These are phyloP conservation scores for Euphydryas editha DNA, from an alignment of 2,888 invertebrate genomes.

Conservation along the genomic window DNA sequence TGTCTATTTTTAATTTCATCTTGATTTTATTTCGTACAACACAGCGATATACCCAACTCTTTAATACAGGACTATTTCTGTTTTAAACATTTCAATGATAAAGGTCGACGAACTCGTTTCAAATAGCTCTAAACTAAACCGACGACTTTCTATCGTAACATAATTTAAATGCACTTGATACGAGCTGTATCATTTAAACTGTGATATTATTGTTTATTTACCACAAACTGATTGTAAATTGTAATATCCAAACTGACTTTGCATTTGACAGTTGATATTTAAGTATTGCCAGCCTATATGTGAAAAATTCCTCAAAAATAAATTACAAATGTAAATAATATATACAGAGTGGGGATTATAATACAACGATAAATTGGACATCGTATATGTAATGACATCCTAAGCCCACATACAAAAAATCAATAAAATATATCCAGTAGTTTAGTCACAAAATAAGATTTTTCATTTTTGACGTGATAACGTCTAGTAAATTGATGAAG, in stretches of 20 bases:
- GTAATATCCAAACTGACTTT: neutral
- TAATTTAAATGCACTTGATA: slow-evolving; percentile 24
- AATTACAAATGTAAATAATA: no score
- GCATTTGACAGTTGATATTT: no score
- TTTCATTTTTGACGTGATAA: no score
- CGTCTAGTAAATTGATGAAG: no score
- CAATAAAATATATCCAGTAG: no score
- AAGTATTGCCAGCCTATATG: no score
- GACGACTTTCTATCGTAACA: slow-evolving; percentile 35
- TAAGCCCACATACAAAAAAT: no score
- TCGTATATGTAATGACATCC: no score
- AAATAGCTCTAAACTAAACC: slow-evolving; percentile 7
- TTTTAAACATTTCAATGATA: neutral
- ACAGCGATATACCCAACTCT: neutral
- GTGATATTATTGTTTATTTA: slow-evolving; percentile 34
- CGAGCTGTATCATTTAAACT: slow-evolving; percentile 25
- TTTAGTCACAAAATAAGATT: no score
- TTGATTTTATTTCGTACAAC: slow-evolving; percentile 26
- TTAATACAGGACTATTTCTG: neutral
- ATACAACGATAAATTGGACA: no score
- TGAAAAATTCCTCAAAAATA: no score
- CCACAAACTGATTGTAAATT: slow-evolving; percentile 5
- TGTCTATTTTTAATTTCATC: slow-evolving; percentile 86
- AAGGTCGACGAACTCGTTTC: neutral
- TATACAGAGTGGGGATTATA: no score